A percentile compares a stretch with the other conserved stretches of the same genome.
Conservation (phyloP, 92 coral and sea anemone species). For the Galaxea fascicularis region DNA sequence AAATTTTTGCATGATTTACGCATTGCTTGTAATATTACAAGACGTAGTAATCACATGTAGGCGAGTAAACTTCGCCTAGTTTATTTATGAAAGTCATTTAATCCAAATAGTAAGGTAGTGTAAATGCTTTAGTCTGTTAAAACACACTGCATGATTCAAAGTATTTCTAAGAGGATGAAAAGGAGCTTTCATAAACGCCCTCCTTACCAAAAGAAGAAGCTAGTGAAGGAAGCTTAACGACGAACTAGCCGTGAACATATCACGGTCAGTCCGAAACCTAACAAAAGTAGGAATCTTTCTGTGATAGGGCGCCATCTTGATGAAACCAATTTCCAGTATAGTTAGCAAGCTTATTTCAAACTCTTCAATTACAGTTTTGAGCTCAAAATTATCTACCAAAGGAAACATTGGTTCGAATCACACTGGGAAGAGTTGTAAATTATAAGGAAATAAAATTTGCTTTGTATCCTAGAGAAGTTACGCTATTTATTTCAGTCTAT, state of each 20-base stretch:
- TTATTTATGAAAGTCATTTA: too few species aligned
- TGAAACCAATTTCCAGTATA: neutral
- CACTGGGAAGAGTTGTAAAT: neutral
- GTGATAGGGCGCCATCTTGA: neutral
- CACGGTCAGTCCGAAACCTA: neutral
- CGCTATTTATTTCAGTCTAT: neutral
- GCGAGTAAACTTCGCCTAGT: too few species aligned
- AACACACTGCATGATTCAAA: too few species aligned
- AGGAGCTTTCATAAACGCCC: neutral
- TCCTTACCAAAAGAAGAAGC: neutral
- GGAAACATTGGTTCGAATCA: neutral
- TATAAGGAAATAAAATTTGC: neutral
- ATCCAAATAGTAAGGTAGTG: too few species aligned
- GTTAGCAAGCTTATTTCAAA: neutral
- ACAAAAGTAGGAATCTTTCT: neutral
- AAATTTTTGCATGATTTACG: too few species aligned
- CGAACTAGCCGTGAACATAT: neutral
- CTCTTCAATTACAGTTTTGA: neutral
- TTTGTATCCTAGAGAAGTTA: neutral
- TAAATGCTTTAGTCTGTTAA: too few species aligned
- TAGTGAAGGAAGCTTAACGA: neutral
- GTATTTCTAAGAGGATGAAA: too few species aligned
- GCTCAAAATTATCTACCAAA: neutral
- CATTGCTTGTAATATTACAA: too few species aligned
- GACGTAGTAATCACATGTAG: too few species aligned